Conservation (phyloP, 2,797 vertebrate genomes). For the Ctenopoma kingsleyae region DNA sequence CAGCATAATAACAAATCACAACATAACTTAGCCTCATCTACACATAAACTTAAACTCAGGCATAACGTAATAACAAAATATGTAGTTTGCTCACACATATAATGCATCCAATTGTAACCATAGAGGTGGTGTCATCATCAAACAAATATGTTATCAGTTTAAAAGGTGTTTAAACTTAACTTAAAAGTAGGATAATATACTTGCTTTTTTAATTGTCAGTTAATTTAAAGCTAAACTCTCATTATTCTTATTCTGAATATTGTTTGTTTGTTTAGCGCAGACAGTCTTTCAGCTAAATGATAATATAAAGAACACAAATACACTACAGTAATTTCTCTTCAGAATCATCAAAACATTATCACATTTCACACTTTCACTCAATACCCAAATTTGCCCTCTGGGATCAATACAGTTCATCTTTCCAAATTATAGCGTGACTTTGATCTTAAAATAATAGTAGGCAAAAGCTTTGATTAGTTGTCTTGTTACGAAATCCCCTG, state of each 20-base stretch:
- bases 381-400: conserved; percentile 21
- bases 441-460: conserved; percentile 39
- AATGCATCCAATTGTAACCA: neutral
- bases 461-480: conserved; percentile 52
- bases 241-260: neutral
- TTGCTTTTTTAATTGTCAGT: neutral
- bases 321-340: neutral
- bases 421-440: conserved; percentile 37
- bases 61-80: neutral
- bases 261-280: neutral
- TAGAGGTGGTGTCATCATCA: neutral
- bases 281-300: neutral
- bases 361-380: conserved; percentile 17
- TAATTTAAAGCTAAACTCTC: neutral
- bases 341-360: neutral
- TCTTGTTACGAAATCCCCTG: conserved; percentile 46
- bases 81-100: too few species aligned
- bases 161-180: too few species aligned
- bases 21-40: too few species aligned
- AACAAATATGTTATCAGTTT: too few species aligned
- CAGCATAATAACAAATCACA: too few species aligned
- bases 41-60: too few species aligned
- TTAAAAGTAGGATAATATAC: too few species aligned
- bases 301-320: neutral
- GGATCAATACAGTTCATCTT: conserved; percentile 36